A percentile compares a stretch with the other conserved stretches of the same genome.
Evolutionary conservation across 92 coral and sea anemone genomes (phyloP).

Genomic region (Epizoanthus ramosus): DNA sequence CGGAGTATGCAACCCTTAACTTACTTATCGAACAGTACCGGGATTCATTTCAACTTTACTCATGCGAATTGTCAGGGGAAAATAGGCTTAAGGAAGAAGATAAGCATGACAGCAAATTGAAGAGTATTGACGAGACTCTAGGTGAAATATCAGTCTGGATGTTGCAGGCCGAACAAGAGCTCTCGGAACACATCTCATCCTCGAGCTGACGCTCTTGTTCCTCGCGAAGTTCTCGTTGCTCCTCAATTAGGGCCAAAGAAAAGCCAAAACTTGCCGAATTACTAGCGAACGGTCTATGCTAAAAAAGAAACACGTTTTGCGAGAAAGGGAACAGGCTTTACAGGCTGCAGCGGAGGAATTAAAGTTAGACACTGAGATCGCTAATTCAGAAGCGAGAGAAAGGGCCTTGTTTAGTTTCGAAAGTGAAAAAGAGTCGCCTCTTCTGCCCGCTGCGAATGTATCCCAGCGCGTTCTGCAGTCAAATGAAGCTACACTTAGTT

Average conservation of each 20-base stretch:
- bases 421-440: too few relatives aligned
- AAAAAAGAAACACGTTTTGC: conserved; percentile 8
- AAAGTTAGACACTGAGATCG: conserved; percentile 37
- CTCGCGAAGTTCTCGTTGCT: too few relatives aligned
- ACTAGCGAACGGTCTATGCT: conserved; percentile 19
- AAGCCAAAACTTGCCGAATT: conserved; percentile 18
- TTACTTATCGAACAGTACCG: conserved; percentile 26
- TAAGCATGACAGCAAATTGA: not conserved
- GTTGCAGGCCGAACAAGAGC: not conserved
- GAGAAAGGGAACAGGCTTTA: too few relatives aligned
- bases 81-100: not conserved
- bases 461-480: too few relatives aligned
- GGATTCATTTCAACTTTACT: conserved; percentile 3
- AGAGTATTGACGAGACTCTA: not conserved
- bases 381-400: conserved; percentile 36
- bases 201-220: too few relatives aligned
- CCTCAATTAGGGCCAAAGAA: not conserved
- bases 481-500: too few relatives aligned
- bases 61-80: conserved; percentile 14
- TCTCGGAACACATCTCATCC: too few relatives aligned
- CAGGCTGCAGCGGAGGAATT: conserved; percentile 11
- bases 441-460: too few relatives aligned
- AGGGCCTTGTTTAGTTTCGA: conserved; percentile 16
- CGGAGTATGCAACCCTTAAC: conserved; percentile 8
- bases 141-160: conserved; percentile 6